Conservation (phyloP, 2,113 vertebrate species). For the Copsychus sechellarum region DNA sequence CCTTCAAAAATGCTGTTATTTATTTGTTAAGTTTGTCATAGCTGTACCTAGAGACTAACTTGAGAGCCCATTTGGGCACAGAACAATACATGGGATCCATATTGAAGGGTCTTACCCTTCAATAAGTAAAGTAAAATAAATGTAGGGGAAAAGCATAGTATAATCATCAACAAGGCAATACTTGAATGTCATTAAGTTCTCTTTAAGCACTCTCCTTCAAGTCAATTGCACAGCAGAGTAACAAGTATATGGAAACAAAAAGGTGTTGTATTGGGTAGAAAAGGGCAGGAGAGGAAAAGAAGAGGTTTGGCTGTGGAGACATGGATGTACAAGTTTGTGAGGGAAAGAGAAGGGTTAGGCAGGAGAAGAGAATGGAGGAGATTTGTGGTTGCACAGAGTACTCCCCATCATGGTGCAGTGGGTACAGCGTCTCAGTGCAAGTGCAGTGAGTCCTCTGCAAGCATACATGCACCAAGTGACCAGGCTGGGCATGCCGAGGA, state of each 20-base stretch:
- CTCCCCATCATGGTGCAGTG: not conserved
- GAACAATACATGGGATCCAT: not conserved
- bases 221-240: not conserved
- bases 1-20: not conserved
- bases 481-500: not conserved
- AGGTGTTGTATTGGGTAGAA: not conserved
- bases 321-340: not conserved
- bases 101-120: not conserved
- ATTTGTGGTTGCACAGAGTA: not conserved
- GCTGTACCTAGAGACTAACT: not conserved
- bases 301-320: not conserved
- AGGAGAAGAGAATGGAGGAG: rapidly evolving
- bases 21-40: not conserved
- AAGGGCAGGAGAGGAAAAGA: not conserved
- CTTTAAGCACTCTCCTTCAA: not conserved
- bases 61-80: not conserved
- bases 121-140: not conserved
- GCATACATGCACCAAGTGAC: too few species aligned
- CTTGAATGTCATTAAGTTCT: not conserved
- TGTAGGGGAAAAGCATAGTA: not conserved
- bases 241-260: not conserved
- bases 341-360: not conserved
- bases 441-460: not conserved
- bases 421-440: rapidly evolving
- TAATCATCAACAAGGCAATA: not conserved